Base-by-base conservation (phyloP, 2,113 vertebrate species). In the Blennius ocellaris region DNA sequence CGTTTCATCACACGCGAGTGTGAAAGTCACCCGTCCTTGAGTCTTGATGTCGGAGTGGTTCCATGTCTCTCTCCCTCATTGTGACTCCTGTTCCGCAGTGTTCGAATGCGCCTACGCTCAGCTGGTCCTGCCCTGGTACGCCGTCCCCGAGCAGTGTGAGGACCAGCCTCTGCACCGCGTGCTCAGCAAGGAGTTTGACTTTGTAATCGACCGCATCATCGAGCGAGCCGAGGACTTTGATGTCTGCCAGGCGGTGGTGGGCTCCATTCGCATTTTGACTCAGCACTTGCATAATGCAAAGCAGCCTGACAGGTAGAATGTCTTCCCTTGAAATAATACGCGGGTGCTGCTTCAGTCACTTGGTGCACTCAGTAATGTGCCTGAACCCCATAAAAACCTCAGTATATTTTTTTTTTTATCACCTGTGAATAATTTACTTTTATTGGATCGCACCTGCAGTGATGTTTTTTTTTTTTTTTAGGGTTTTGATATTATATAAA, bases 51-150 rank as follows among this genome's bases (percentile, higher is more conserved):
- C 51, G 10, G 14, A 54, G 52, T n/a, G n/a, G n/a, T n/a, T n/a
- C n/a, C n/a, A n/a, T n/a, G n/a, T n/a, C n/a, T n/a, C n/a, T n/a
- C n/a, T n/a, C n/a, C n/a, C n/a, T n/a, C n/a, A n/a, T n/a, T n/a
- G n/a, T n/a, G n/a, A 53, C 49, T 82, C 3, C 64, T 54, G 64
- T 63, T 63, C 84, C 85, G 43, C 81, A 95, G 94, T 93, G 86
- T 94, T 95, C 56, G 87, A 92, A 44, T 90, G 90, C 17, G 87
- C 82, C 67, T 95, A 95, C 69, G 44, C 69, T 40, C 88, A 92
- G 73, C 84, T 92, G 59, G 72, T 94, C 71, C 78, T 89, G 71
- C 85, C 91, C 6, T 92, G 92, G 93, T 93, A 93, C 75, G 5
- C 6, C 3, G 84, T 86, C 12, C 85, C 90, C 0, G 93, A 91